Evolutionary conservation across 2,113 vertebrate genomes (phyloP), one percentile per base, ranked within the genome.

Genomic region (Triplophysa siluroides): DNA sequence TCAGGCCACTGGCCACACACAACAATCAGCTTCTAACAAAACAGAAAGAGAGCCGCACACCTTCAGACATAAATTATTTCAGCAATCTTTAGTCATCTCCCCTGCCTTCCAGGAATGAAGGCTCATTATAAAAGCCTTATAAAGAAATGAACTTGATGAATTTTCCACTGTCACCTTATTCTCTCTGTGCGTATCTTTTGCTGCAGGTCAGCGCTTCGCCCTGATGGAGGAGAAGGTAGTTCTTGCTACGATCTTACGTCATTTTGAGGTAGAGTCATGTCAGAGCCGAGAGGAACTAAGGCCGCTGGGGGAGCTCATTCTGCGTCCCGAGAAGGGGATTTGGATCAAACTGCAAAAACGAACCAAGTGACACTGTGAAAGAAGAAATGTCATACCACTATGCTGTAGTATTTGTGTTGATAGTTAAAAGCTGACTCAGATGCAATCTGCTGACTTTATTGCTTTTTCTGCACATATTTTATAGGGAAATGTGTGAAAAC

Each of bases 191-290:
- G 2, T 70, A 33, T 81, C 18, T 82, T 84, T 63, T 73, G 2
- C 45, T 81, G 26, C 78, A 96, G 95, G 95, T 85, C 94, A 96
- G 72, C 94, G 87, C 26, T 96, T 95, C 86, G 95, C 95, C 58
- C 80, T 93, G 54, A 92, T 96, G 86, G 95, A 96, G 86, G 95
- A 96, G 88, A 96, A 96, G 79, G 75, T 89, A 45, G n/a, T 96
- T 78, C 88, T 96, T 69, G 91, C 94, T 13, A 88, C 88, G 26
- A 80, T 96, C 60, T 88, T 96, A 78, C 92, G 91, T 33, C 86
- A 71, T 33, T 96, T 94, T 81, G 91, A 91, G 78, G 87, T 96
- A 26, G 91, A 93, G 62, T 90, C 90, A 0, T 88, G 45, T 83
- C 95, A 96, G 72, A 91, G 89, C 47, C 89, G 60, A 11, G 92